Base-by-base conservation (phyloP, 2,113 vertebrate genomes). In the Gambusia affinis region DNA sequence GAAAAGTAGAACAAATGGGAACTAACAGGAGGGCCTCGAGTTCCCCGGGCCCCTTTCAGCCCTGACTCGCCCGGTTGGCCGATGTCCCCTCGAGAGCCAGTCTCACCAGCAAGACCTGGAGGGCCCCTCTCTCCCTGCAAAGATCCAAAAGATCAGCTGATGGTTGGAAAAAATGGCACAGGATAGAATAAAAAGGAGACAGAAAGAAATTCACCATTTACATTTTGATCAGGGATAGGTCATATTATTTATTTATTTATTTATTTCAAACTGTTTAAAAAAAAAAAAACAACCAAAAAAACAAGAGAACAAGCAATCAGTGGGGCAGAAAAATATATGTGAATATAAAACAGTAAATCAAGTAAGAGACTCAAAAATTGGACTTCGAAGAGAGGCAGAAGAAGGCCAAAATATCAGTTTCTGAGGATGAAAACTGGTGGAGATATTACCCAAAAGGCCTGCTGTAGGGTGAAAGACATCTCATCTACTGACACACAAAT, bases 11-110 rank as follows among this genome's bases (percentile, higher is more conserved):
- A 81, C 63, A 44, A 76, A 64, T 27, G 28, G 44, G 63, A 92
- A 96, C 97, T 80, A 78, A 99, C 98, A 91, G 91, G 65, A 60
- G 94, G 78, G 79, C 98, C 98, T 93, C 96, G 94, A 67, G 96
- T 97, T 93, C 98, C 98, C 85, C 98, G 95, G 92, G 96, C 90
- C 60, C 98, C 98, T 92, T 99, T 99, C 35, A 95, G 94, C 67
- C 98, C 98, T 14, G 37, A 79, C 88, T 96, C 92, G 28, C 98
- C 98, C 64, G 42, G 72, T 19, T 89, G 91, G 54, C 97, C 98
- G 11, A 87, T 75, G 37, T 95, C 91, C 30, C 98, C 98, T 30
- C 92, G 72, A 47, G 90, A 60, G 67, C 97, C 98, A 24, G 42
- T 78, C 92, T 98, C 97, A 85, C 98, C 98, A 51, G 69, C 60